Evolutionary conservation across 2,888 invertebrate genomes (phyloP).

Genomic region (Endotricha flammealis): DNA sequence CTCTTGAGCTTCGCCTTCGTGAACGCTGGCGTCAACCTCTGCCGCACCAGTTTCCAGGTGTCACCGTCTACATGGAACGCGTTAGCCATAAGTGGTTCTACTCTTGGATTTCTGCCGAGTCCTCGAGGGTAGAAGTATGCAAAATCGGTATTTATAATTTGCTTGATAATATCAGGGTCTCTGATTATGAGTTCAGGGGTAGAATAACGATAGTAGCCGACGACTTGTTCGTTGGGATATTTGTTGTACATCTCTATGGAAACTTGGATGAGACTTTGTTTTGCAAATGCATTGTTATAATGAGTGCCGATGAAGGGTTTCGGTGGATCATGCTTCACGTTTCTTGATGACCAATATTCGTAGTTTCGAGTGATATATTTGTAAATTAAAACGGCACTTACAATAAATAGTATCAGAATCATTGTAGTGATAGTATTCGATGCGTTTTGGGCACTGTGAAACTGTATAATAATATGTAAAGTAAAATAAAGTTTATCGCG

Average conservation of each 20-base stretch:
- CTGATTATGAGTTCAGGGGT: conserved; percentile 47
- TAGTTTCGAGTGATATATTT: conserved; percentile 41
- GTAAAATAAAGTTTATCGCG: not conserved
- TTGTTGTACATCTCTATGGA: conserved; percentile 41
- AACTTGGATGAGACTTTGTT: conserved; percentile 35
- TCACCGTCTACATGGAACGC: conserved; percentile 54
- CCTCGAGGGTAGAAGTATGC: conserved; percentile 44
- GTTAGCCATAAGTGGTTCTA: conserved; percentile 41
- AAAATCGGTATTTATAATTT: conserved; percentile 46
- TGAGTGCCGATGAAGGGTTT: conserved; percentile 48
- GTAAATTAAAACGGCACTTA: conserved; percentile 29
- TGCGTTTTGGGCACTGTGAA: not conserved
- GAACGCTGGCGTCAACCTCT: conserved; percentile 55
- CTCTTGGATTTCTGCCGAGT: conserved; percentile 31
- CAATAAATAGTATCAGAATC: conserved; percentile 22
- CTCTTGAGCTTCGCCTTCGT: conserved; percentile 52
- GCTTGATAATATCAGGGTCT: conserved; percentile 43
- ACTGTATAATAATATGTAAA: not conserved
- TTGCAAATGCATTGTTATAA: conserved; percentile 32
- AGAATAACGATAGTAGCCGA: conserved; percentile 47
- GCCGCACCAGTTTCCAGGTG: conserved; percentile 49
- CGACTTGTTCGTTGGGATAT: conserved; percentile 48
- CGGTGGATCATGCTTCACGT: conserved; percentile 45
- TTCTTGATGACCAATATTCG: conserved; percentile 46
- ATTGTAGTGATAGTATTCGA: conserved; percentile 16